phyloP scores from a whole-genome alignment of 2,888 invertebrate genomes.

The Phengaris arion region DNA sequence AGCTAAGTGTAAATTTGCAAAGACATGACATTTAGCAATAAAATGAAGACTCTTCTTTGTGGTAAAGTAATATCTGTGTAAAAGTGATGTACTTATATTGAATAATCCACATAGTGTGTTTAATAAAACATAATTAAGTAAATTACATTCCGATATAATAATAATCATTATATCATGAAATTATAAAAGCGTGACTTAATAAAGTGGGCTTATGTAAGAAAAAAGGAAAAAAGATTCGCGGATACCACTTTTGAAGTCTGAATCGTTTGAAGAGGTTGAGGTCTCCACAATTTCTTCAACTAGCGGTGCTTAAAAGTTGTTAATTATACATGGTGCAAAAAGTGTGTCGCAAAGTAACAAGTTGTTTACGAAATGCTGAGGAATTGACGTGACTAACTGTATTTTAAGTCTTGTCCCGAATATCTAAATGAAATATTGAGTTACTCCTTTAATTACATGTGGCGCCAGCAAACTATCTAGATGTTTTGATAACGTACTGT shows the following conservation, averaged over 20 bases:
- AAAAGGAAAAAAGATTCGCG: constrained; percentile 8
- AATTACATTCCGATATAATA: constrained; percentile 8
- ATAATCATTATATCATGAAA: constrained; percentile 20
- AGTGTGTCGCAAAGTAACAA: constrained; percentile 43
- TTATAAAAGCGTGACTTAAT: constrained; percentile 23
- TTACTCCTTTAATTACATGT: constrained; percentile 9
- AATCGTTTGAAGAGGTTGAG: constrained; percentile 6
- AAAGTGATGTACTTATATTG: background rate
- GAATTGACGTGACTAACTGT: constrained; percentile 29
- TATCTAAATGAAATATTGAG: constrained; percentile 12
- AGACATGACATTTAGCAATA: too few relatives aligned
- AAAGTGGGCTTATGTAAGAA: constrained; percentile 20
- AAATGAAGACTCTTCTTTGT: too few relatives aligned
- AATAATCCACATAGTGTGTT: constrained; percentile 2
- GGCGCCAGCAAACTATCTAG: background rate
- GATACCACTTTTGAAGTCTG: constrained; percentile 12
- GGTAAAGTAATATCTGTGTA: too few relatives aligned
- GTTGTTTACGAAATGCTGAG: constrained; percentile 54
- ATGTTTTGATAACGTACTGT: background rate
- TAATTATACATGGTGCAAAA: constrained; percentile 35
- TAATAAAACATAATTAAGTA: background rate
- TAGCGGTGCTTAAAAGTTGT: constrained; percentile 27
- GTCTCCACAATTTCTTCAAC: constrained; percentile 9
- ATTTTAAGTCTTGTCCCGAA: constrained; percentile 5
- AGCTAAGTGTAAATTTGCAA: background rate